Percentiles rank a stretch among this genome's conserved stretches.
Evolutionary conservation across 2,797 vertebrate species (phyloP).

Genomic region (Coendou prehensilis): DNA sequence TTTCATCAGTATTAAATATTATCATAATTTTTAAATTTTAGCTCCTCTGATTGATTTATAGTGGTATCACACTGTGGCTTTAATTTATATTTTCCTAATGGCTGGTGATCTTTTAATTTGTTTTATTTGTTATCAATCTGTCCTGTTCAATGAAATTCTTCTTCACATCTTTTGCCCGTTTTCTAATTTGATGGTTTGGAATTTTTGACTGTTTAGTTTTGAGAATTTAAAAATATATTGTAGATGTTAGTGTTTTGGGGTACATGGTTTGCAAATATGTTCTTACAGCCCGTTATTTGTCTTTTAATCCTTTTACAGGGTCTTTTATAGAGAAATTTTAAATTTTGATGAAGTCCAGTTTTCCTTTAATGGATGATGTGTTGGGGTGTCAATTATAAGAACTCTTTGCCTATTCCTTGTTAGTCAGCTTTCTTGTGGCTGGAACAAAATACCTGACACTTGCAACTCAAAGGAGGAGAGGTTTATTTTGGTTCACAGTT

Average conservation of each 20-base stretch:
- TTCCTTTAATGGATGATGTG: background rate
- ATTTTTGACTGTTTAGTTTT: conserved; percentile 46
- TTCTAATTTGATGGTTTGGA: background rate
- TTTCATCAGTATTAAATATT: background rate
- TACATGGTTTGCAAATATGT: background rate
- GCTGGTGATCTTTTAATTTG: background rate
- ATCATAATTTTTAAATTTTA: background rate
- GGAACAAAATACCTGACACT: background rate
- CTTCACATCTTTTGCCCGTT: conserved; percentile 28
- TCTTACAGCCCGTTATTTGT: background rate
- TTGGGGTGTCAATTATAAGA: background rate
- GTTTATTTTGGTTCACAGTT: background rate
- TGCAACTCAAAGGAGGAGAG: background rate
- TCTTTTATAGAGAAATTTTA: conserved; percentile 18
- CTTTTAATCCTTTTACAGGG: background rate
- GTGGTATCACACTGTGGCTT: background rate
- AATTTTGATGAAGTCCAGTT: background rate
- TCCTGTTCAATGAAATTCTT: background rate
- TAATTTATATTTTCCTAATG: background rate
- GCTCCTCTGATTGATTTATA: background rate
- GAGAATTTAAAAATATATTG: background rate
- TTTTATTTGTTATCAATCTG: background rate
- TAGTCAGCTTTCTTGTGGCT: background rate
- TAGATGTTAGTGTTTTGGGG: background rate
- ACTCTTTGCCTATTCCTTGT: background rate